phyloP scores from a whole-genome alignment of 2,888 invertebrate species.

The Caenorhabditis drosophilae region DNA sequence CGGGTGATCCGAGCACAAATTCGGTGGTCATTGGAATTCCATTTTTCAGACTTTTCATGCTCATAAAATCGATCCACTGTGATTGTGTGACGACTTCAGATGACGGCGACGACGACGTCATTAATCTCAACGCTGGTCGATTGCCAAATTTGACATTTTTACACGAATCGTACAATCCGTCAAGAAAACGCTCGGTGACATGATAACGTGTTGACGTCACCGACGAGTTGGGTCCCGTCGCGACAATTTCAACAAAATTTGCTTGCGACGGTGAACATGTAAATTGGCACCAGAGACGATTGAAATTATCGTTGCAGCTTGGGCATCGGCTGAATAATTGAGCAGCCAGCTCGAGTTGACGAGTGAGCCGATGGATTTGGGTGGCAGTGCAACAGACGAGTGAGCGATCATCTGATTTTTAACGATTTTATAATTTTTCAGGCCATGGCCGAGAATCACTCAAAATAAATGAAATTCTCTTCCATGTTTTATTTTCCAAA shows the following conservation, averaged over 20 bases:
- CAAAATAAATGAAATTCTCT: too few species aligned
- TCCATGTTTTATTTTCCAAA: too few species aligned
- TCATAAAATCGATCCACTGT: conserved; percentile 18
- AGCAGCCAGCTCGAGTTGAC: too few species aligned
- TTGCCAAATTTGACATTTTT: conserved; percentile 67
- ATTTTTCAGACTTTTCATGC: conserved; percentile 8
- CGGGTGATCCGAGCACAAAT: conserved; percentile 1
- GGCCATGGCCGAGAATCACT: too few species aligned
- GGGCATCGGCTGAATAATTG: conserved; percentile 88
- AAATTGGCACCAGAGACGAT: conserved; percentile 82
- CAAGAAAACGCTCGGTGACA: conserved; percentile 78
- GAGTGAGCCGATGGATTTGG: too few species aligned
- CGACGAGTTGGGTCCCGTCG: not conserved
- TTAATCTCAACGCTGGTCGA: not conserved
- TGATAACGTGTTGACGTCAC: conserved; percentile 76
- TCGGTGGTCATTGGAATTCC: conserved; percentile 16
- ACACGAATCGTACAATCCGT: conserved; percentile 82
- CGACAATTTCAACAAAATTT: conserved; percentile 76
- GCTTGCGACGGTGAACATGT: conserved; percentile 83
- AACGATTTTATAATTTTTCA: too few species aligned
- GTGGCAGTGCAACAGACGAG: too few species aligned
- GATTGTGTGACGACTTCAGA: not conserved
- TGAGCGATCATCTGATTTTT: too few species aligned
- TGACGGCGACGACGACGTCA: not conserved
- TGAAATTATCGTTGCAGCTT: conserved; percentile 84